Base-by-base conservation (phyloP, 1,140 invertebrate species). In the Bombyx mandarina region DNA sequence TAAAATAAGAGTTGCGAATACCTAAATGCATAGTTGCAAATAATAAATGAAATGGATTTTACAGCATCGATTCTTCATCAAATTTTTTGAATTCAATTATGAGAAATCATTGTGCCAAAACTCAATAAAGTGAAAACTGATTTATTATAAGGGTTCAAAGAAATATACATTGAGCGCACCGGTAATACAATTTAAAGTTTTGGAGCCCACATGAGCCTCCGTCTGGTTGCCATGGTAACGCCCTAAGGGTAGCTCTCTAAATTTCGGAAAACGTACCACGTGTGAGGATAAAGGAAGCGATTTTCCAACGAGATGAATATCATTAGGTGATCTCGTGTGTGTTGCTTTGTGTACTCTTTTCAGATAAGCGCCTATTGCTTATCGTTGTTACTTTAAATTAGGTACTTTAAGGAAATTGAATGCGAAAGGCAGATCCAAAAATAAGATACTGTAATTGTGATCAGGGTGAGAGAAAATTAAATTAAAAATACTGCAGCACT, bases 161-260 rank as follows among this genome's bases (percentile, higher is more conserved):
- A 77, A 78, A 77, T 82, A 74, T 73, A 65, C 66, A 69, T 75
- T 69, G 65, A 69, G 55, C 65, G 57, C 65, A 63, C 61, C 75
- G 68, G 75, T 78, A 85, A 84, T 82, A 80, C 77, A 86, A 84
- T 84, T 86, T 82, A 86, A 84, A 84, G 77, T 82, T 83, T 84
- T 75, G 71, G 67, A 79, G 71, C 73, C 75, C 78, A 86, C 79
- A 86, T 82, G 79, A 84, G 81, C 75, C 79, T 81, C 53, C 63
- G 75, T 71, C 71, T 71, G 65, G 82, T 86, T 76, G 71, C 68
- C 70, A 86, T 84, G 63, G 83, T 71, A 86, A 86, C 81, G 63
- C 83, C 81, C 83, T 75, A 63, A 57, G 71, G 63, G 66, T 69
- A 69, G 70, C 66, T 69, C 61, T 68, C 66, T 66, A 71, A 79